Evolutionary conservation across 2,113 vertebrate species (phyloP), one percentile per base, ranked within the genome.

Genomic region (Myotis brandtii): DNA sequence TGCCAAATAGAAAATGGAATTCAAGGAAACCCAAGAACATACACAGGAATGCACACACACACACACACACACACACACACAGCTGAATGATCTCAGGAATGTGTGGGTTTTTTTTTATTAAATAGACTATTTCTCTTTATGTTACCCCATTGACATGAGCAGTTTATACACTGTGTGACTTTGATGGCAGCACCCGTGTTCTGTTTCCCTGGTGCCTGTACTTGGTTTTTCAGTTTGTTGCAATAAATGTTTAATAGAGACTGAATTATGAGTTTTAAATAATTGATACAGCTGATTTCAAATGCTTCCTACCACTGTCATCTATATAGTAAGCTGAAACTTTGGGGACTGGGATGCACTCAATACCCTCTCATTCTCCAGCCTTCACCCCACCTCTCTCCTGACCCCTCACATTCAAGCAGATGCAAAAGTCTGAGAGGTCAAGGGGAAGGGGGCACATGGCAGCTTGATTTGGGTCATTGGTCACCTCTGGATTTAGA

Each of bases 211-310:
- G 72, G 43, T 56, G 90, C 80, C 76, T 83, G 17, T 64, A 34
- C 48, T 94, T 97, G 86, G 48, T 95, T 95, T 96, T 95, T 48
- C 52, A 37, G 88, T 98, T 97, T 97, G 93, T 95, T 89, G 69
- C 66, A 93, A 93, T 97, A 94, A 95, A 96, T 98, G 96, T 98
- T 97, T 97, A 94, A 95, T 96, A 94, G 11, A n/a, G 73, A 91
- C 27, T 97, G 95, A 97, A 97, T 95, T 96, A 95, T 93, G 93
- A 91, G 46, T 69, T 94, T 80, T 96, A 76, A 96, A 97, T 97
- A 97, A 97, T 97, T 95, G 77, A 97, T 81, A 30, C 17, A 14
- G 50, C 80, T 52, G 77, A 66, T 91, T 95, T 52, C 11, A 86
- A 97, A 80, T 54, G 81, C 54, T 83, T 88, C 62, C 70, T 50